Base-by-base conservation (phyloP, 2,888 invertebrate species). In the Drosophila incognita region DNA sequence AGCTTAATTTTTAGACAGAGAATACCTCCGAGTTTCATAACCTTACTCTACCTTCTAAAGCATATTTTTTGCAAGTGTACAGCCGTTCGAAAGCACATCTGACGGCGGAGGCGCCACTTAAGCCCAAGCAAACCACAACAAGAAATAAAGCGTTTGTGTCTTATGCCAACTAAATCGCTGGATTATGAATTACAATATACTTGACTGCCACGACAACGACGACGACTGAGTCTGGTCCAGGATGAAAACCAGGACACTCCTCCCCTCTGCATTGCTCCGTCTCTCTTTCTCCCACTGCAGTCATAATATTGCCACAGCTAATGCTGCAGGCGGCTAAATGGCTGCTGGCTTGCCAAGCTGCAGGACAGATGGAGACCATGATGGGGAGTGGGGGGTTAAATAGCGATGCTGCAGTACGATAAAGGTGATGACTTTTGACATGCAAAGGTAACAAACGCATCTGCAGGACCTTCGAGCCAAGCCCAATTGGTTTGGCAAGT, bases 121-220 rank as follows among this genome's bases (percentile, higher is more conserved):
- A 89, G 87, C 86, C 77, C 64, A 67, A 53, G 73, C 68, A 76
- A 79, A 81, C 90, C 89, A 82, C 90, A 90, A 86, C 80, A 83
- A 78, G 79, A 76, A 88, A 80, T 85, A 86, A 90, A 86, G 67
- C 83, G 88, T 74, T 83, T 83, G 84, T 86, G 86, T 90, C 87
- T 83, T 90, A 72, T 86, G 84, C 78, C 89, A 90, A 74, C 81
- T 82, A 87, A 87, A 83, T 75, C 89, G 89, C 75, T 73, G 89
- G 90, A 88, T 87, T 90, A 90, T 90, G 89, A 90, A 90, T 89
- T 89, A 87, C 90, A 87, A 86, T 88, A 86, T 81, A 87, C 76
- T 87, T 83, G 87, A 76, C 79, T 64, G 78, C 70, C 81, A 62
- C 65, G 69, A 74, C 74, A 53, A 59, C 71, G 69, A 75, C 67